Evolutionary conservation across 2,888 invertebrate species (phyloP).

Genomic region (Pyralis farinalis): DNA sequence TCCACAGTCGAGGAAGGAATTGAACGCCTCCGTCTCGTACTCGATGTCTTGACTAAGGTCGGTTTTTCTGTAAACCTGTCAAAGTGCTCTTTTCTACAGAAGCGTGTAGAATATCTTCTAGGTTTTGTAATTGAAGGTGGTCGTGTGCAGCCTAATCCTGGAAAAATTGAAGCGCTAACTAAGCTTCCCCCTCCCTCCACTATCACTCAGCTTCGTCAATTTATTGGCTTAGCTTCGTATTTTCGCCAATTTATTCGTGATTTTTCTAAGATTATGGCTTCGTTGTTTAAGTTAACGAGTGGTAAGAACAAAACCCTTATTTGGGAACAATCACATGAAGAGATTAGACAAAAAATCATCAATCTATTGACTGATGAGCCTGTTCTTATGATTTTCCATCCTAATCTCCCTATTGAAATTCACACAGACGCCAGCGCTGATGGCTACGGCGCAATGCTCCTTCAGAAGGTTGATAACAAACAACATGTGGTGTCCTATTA

Average conservation of each 20-base stretch:
- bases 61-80: constrained; percentile 23
- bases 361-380: constrained; percentile 18
- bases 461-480: constrained; percentile 18
- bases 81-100: constrained; percentile 23
- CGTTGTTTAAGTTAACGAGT: background rate
- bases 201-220: no score
- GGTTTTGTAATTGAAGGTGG: no score
- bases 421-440: constrained; percentile 25
- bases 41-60: constrained; percentile 14
- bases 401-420: constrained; percentile 15
- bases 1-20: constrained; percentile 14
- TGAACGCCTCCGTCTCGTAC: constrained; percentile 12
- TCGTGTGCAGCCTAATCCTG: background rate
- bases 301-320: background rate
- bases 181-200: no score
- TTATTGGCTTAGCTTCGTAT: no score
- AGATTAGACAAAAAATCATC: constrained; percentile 12
- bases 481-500: constrained; percentile 25
- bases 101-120: constrained; percentile 3
- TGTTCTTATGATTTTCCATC: constrained; percentile 24
- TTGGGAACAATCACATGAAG: constrained; percentile 7
- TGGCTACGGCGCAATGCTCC: constrained; percentile 24
- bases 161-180: constrained; percentile 5
- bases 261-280: no score
- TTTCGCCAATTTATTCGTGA: no score